phyloP scores from a whole-genome alignment of 2,113 vertebrate species.

The Corythornis vintsioides region DNA sequence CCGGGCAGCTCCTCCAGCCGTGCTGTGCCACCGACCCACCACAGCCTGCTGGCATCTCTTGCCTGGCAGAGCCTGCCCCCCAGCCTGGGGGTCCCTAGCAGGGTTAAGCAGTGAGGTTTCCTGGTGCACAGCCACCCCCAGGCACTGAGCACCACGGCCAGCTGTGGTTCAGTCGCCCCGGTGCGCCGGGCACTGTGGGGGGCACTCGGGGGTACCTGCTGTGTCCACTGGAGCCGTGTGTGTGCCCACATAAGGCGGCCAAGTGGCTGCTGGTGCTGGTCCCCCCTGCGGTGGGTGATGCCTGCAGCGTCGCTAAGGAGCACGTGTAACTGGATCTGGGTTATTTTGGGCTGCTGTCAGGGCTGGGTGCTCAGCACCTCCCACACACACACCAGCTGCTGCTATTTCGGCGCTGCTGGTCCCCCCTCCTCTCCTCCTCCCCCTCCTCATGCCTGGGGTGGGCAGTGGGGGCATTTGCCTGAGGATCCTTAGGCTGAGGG shows the following conservation, averaged over 20 bases:
- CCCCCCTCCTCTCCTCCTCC: slow-evolving; percentile 30
- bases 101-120: accelerated
- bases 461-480: not conserved
- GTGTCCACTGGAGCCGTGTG: accelerated
- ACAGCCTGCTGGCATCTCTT: not conserved
- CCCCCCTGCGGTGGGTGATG: slow-evolving; percentile 42
- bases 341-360: slow-evolving; percentile 82
- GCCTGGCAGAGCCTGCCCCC: not conserved
- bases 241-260: not conserved
- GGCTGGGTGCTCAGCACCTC: slow-evolving; percentile 74
- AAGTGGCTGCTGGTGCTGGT: not conserved
- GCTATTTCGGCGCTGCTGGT: slow-evolving; percentile 70
- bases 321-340: slow-evolving; percentile 77
- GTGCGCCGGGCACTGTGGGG: accelerated
- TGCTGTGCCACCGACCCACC: not conserved
- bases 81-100: not conserved
- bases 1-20: not conserved
- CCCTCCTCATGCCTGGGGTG: not conserved
- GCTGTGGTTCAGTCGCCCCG: not conserved
- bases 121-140: not conserved
- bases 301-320: slow-evolving; percentile 60
- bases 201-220: accelerated
- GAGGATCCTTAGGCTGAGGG: not conserved
- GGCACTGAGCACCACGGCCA: accelerated
- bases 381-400: slow-evolving; percentile 75